Evolutionary conservation across 2,888 invertebrate genomes (phyloP), one percentile per base, ranked within the genome.

Genomic region (Andrena fulva): DNA sequence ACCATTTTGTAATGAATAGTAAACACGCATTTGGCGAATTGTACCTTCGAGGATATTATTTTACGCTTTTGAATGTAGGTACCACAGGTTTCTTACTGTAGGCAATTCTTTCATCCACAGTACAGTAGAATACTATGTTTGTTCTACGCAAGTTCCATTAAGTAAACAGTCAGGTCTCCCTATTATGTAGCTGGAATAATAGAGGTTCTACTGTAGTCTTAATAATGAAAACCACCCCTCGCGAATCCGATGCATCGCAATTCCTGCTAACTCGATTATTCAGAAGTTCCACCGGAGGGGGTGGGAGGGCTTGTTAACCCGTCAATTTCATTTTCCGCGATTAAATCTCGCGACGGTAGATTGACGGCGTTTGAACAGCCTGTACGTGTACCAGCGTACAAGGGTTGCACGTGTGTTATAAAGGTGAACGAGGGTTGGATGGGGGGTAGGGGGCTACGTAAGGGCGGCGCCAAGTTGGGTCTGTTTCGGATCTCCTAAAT

Each of bases 401-500:
- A 29, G 35, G 59, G 54, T 42, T 73, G 67, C 52, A 31, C 66
- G 68, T 71, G 72, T 66, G n/a, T 48, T 56, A 42, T 59, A 48
- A 42, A 33, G 77, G 77, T 62, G 77, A 72, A 64, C 64, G 20
- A 56, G 24, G 56, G 8, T 24, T 52, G 12, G 56, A 10, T 8
- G 10, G 56, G 16, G 20, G 20, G 12, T 16, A 20, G 56, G 31
- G 63, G 66, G 71, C 33, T 79, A 73, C 77, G 77, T 56, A 66
- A 70, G 80, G 73, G 84, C 82, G 87, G 87, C 82, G 82, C 84
- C 35, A 85, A 89, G 87, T 89, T 90, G 89, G 91, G 85, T 92
- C 90, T 90, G 92, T 92, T 92, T 92, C 91, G 90, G 91, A 93
- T 93, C 93, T 92, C 90, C 93, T 93, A 93, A 93, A 93, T 93